Evolutionary conservation across 2,797 vertebrate genomes (phyloP).

Genomic region (Chlorospingus flavigularis): DNA sequence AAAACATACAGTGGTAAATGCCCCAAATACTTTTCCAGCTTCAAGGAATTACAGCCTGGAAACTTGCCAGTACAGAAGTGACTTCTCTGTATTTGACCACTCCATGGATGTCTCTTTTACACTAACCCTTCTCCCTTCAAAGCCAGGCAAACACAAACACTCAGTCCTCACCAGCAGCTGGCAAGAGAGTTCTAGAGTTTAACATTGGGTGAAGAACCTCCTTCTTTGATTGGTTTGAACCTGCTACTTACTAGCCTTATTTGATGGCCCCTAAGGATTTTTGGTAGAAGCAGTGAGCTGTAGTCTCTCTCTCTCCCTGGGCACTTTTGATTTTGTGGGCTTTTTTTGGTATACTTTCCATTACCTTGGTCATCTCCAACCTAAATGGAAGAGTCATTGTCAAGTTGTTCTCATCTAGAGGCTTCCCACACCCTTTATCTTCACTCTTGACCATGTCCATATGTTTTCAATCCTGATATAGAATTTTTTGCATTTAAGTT

Average conservation of each 20-base stretch:
- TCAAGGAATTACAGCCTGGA: background rate
- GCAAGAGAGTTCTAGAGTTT: background rate
- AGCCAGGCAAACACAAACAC: fast-evolving
- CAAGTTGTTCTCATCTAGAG: background rate
- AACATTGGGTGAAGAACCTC: background rate
- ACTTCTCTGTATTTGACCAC: background rate
- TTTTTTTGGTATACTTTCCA: background rate
- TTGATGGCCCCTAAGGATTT: fast-evolving
- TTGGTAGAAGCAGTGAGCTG: background rate
- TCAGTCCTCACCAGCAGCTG: background rate
- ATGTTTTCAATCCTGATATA: background rate
- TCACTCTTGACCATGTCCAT: background rate
- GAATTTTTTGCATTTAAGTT: background rate
- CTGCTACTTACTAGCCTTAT: background rate
- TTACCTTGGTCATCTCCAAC: background rate
- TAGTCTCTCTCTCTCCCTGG: background rate
- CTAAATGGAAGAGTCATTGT: background rate
- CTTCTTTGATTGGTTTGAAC: background rate
- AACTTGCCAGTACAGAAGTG: background rate
- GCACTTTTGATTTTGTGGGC: background rate
- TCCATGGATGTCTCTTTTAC: background rate
- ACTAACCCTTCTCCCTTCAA: background rate
- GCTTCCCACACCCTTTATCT: background rate
- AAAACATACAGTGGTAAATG: background rate
- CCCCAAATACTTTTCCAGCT: background rate